Evolutionary conservation across 2,888 invertebrate genomes (phyloP).

Genomic region (Pseudococcus viburni): DNA sequence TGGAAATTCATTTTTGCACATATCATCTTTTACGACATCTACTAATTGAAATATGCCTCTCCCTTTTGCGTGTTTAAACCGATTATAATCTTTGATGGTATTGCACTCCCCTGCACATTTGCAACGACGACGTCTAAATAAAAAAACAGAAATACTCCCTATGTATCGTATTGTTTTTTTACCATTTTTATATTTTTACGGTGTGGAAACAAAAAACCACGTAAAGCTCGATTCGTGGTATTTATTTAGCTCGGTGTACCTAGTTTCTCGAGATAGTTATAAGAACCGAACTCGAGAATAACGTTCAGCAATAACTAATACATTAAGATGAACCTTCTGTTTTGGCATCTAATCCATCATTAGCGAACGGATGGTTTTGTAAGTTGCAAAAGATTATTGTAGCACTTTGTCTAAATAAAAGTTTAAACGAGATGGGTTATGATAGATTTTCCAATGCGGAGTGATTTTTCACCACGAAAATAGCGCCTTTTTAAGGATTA

Average conservation of each 20-base stretch:
- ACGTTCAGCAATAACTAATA: slow-evolving; percentile 43
- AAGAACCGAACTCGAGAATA: neutral
- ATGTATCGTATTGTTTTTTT: neutral
- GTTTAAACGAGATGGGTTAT: slow-evolving; percentile 57
- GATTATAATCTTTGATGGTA: slow-evolving; percentile 31
- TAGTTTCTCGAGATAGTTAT: neutral
- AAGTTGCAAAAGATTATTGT: slow-evolving; percentile 54
- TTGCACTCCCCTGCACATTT: neutral
- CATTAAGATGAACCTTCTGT: slow-evolving; percentile 57
- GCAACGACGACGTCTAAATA: neutral
- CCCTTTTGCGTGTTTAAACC: neutral
- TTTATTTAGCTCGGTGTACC: neutral
- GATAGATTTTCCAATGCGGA: slow-evolving; percentile 41
- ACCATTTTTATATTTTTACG: neutral
- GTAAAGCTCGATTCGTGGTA: neutral
- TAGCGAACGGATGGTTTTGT: slow-evolving; percentile 45
- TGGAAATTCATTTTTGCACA: slow-evolving; percentile 39
- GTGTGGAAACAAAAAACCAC: neutral
- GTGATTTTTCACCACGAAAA: slow-evolving; percentile 36
- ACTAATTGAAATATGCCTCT: slow-evolving; percentile 42
- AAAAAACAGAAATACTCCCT: neutral
- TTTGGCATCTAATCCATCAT: slow-evolving; percentile 55
- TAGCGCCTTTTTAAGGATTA: slow-evolving; percentile 41
- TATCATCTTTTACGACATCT: slow-evolving; percentile 48
- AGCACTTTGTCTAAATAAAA: slow-evolving; percentile 56